Evolutionary conservation across 2,888 invertebrate genomes (phyloP).

Genomic region (Acanthopleura granulata): DNA sequence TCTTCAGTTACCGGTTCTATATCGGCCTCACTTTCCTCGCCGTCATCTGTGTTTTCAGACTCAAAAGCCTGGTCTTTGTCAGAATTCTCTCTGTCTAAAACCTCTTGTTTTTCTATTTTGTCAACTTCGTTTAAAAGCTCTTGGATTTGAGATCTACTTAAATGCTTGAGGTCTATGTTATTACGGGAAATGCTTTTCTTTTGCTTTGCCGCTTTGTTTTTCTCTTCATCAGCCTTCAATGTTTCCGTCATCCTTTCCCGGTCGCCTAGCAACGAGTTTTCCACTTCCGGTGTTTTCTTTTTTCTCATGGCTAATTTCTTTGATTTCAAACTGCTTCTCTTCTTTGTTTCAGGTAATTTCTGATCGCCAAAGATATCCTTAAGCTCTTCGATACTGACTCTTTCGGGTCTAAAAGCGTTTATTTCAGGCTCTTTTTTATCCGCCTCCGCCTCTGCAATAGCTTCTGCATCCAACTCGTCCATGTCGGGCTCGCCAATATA

Average conservation of each 20-base stretch:
- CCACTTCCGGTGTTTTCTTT: conserved; percentile 11
- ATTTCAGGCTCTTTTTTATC: no score
- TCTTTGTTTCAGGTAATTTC: neutral
- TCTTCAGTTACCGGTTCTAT: conserved; percentile 16
- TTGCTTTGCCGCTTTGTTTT: conserved; percentile 6
- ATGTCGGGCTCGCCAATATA: neutral
- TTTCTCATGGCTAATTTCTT: conserved; percentile 9
- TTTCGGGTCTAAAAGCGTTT: neutral
- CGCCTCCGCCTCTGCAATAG: no score
- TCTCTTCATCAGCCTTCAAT: conserved; percentile 8
- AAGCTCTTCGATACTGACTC: neutral
- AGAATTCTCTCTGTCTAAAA: neutral
- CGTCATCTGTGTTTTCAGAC: neutral
- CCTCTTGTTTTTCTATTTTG: conserved; percentile 20
- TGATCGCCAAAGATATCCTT: conserved; percentile 2
- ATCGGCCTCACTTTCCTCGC: neutral
- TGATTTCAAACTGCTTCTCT: neutral
- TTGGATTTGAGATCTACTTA: neutral
- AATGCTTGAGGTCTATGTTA: neutral
- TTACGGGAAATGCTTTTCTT: neutral
- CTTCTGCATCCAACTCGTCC: neutral
- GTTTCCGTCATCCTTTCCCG: conserved; percentile 5
- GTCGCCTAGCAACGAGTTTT: conserved; percentile 9
- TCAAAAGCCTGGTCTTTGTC: neutral
- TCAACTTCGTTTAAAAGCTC: conserved; percentile 17